These are phyloP conservation scores for Dallia pectoralis DNA, from an alignment of 2,797 vertebrate species.

Conservation along the genomic window DNA sequence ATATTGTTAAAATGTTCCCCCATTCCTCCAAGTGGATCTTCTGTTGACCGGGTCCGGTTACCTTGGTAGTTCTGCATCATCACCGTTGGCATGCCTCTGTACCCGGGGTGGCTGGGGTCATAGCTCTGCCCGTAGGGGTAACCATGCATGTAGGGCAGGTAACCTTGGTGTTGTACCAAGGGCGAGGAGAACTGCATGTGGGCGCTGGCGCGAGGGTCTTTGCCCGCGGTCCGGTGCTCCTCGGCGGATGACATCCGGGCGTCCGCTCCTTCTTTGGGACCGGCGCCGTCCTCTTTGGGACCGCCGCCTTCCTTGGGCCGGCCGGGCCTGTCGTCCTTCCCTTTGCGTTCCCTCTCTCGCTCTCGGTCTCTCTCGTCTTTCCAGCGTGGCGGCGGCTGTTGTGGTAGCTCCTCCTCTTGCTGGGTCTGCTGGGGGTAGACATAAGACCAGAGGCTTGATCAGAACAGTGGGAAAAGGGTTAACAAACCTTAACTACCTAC, in stretches of 20 bases:
- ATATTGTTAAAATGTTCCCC: background rate
- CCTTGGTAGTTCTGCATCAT: slow-evolving; percentile 99
- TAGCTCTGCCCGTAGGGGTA: slow-evolving; percentile 94
- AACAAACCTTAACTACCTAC: background rate
- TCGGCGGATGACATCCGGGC: slow-evolving; percentile 78
- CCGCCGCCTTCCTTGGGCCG: slow-evolving; percentile 81
- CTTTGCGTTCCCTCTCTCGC: slow-evolving; percentile 78
- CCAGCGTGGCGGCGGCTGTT: slow-evolving; percentile 75
- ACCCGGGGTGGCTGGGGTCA: slow-evolving; percentile 92
- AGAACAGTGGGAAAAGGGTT: slow-evolving; percentile 49
- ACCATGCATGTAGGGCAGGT: slow-evolving; percentile 94
- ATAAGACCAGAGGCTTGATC: slow-evolving; percentile 67
- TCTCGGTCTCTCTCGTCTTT: slow-evolving; percentile 81
- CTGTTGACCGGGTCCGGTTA: slow-evolving; percentile 49
- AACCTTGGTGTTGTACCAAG: slow-evolving; percentile 91
- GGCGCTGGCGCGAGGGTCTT: slow-evolving; percentile 86
- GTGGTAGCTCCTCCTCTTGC: slow-evolving; percentile 69
- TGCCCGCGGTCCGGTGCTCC: slow-evolving; percentile 83
- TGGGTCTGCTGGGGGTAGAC: slow-evolving; percentile 72
- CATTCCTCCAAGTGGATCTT: background rate
- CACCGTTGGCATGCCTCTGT: slow-evolving; percentile 89
- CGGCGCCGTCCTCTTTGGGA: slow-evolving; percentile 75
- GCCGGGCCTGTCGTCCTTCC: slow-evolving; percentile 86
- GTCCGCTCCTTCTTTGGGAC: slow-evolving; percentile 80
- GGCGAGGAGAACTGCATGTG: slow-evolving; percentile 92